phyloP scores from a whole-genome alignment of 2,888 invertebrate species.

The Eilema depressum region DNA sequence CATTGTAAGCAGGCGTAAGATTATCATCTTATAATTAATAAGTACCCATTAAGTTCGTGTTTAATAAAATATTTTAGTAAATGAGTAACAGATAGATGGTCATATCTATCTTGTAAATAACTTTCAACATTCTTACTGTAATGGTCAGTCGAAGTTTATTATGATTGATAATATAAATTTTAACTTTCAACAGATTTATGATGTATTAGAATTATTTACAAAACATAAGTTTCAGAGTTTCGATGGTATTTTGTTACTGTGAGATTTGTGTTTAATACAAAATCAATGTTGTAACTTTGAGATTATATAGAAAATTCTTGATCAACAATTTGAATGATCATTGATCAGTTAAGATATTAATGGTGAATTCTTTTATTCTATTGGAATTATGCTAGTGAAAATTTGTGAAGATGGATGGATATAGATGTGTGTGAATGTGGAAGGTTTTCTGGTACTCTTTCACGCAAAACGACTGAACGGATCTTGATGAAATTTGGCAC shows the following conservation, averaged over 20 bases:
- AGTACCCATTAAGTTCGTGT: slow-evolving; percentile 2
- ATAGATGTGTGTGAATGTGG: too few species aligned
- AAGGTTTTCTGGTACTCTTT: too few species aligned
- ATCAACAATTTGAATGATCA: too few species aligned
- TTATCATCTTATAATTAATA: slow-evolving; percentile 10
- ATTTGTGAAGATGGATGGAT: too few species aligned
- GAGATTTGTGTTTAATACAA: neutral
- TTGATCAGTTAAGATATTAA: too few species aligned
- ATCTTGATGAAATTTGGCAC: too few species aligned
- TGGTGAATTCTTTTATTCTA: too few species aligned
- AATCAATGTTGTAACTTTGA: too few species aligned
- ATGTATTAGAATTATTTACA: neutral
- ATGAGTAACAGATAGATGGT: neutral
- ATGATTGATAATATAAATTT: neutral
- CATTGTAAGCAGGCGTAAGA: neutral
- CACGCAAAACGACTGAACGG: too few species aligned
- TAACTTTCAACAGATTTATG: slow-evolving; percentile 5
- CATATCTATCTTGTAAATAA: slow-evolving; percentile 5
- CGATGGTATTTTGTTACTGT: neutral
- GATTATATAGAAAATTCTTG: too few species aligned
- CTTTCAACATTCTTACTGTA: slow-evolving; percentile 4
- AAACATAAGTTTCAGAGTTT: neutral
- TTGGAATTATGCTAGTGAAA: too few species aligned
- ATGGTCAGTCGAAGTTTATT: neutral
- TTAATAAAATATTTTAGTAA: slow-evolving; percentile 10